These are phyloP conservation scores for Diploscapter pachys DNA, from an alignment of 1,140 invertebrate species.

Conservation along the genomic window DNA sequence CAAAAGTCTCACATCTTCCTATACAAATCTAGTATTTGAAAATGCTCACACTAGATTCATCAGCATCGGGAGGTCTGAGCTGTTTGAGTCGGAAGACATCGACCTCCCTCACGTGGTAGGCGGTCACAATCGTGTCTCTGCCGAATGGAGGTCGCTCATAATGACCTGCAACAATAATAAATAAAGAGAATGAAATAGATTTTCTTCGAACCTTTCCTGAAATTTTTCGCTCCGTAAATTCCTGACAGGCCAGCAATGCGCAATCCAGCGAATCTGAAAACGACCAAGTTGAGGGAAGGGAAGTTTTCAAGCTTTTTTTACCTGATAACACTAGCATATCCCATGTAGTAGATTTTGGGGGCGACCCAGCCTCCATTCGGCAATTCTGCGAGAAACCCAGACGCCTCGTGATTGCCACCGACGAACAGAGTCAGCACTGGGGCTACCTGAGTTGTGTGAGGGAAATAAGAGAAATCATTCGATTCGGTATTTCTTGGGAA, in stretches of 20 bases:
- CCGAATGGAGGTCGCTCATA: slow-evolving; percentile 81
- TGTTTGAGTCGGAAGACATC: slow-evolving; percentile 82
- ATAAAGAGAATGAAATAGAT: slow-evolving; percentile 49
- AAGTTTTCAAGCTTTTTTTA: not conserved
- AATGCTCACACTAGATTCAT: slow-evolving; percentile 8
- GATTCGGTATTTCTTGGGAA: no score
- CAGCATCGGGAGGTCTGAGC: slow-evolving; percentile 58
- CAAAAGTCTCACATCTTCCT: no score
- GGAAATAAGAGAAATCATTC: no score
- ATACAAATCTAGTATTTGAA: no score
- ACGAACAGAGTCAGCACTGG: slow-evolving; percentile 91
- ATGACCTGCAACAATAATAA: slow-evolving; percentile 66
- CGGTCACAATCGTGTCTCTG: slow-evolving; percentile 73
- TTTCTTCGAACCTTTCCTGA: slow-evolving; percentile 60
- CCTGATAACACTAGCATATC: slow-evolving; percentile 77
- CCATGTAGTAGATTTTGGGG: slow-evolving; percentile 93
- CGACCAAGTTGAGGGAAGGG: not conserved
- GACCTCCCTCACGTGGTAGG: slow-evolving; percentile 86
- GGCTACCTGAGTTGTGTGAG: slow-evolving; percentile 62
- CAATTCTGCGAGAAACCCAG: slow-evolving; percentile 89
- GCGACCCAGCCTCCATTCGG: slow-evolving; percentile 97
- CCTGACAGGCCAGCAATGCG: slow-evolving; percentile 89
- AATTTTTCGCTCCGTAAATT: slow-evolving; percentile 84
- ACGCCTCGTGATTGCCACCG: slow-evolving; percentile 97
- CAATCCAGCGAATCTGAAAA: slow-evolving; percentile 71